These are phyloP conservation scores for Craterocephalus amniculus DNA, from an alignment of 2,797 vertebrate genomes.

Conservation along the genomic window DNA sequence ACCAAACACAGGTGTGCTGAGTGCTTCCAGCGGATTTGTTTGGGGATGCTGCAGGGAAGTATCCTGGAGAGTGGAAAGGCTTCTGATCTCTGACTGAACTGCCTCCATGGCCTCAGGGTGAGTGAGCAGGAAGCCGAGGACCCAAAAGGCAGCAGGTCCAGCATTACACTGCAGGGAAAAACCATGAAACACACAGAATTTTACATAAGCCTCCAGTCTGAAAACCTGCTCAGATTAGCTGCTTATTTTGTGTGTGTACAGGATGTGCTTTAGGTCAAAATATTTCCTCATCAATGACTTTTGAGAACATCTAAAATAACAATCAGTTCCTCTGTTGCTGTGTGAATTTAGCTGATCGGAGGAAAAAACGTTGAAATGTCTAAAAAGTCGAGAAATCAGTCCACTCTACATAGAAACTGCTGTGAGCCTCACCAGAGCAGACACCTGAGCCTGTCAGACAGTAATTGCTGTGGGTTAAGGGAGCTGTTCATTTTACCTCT, in stretches of 20 bases:
- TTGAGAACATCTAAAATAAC: background rate
- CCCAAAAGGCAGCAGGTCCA: conserved; percentile 89
- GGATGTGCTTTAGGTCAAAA: background rate
- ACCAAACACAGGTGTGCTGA: conserved; percentile 82
- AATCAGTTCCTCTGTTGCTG: conserved; percentile 1
- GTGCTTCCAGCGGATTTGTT: conserved; percentile 59
- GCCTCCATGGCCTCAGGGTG: conserved; percentile 85
- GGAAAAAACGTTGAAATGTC: too few relatives aligned
- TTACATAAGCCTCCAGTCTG: background rate
- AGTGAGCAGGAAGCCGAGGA: conserved; percentile 90
- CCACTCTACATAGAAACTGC: conserved; percentile 31
- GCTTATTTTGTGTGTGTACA: background rate
- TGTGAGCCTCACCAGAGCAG: conserved; percentile 42
- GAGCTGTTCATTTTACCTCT: conserved; percentile 55
- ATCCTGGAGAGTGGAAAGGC: conserved; percentile 30
- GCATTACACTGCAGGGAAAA: conserved; percentile 82
- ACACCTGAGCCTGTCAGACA: conserved; percentile 66
- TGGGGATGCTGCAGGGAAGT: conserved; percentile 46
- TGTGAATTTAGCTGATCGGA: conserved; percentile 36
- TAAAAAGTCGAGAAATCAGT: conserved; percentile 34
- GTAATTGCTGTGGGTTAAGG: conserved; percentile 70
- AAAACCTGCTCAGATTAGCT: background rate
- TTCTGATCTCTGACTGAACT: conserved; percentile 80
- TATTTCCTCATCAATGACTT: conserved; percentile 1
- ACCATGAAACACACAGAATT: conserved; percentile 17